Percentiles rank a stretch among this genome's conserved stretches.
phyloP scores from a whole-genome alignment of 2,113 vertebrate genomes.

The Syngnathus floridae region DNA sequence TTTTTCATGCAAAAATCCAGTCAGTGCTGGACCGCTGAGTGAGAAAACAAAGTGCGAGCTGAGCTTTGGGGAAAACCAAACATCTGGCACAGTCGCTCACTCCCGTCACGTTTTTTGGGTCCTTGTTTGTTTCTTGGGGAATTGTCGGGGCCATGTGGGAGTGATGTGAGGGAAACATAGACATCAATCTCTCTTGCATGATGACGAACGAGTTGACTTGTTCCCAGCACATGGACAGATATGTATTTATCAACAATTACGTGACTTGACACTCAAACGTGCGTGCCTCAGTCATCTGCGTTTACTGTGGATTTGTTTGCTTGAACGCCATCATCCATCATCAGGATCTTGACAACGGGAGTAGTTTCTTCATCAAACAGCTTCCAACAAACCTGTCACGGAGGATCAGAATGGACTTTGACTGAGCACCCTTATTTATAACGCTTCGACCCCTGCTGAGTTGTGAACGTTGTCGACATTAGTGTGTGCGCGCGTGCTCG shows the following conservation, averaged over 20 bases:
- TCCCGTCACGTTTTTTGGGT: slow-evolving; percentile 23
- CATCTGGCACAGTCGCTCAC: slow-evolving; percentile 41
- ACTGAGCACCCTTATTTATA: slow-evolving; percentile 7
- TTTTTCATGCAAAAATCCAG: slow-evolving; percentile 36
- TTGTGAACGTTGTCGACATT: background rate
- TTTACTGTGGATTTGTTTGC: background rate
- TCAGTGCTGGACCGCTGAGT: slow-evolving; percentile 6
- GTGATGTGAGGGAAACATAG: slow-evolving; percentile 42
- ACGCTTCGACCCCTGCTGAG: slow-evolving; percentile 20
- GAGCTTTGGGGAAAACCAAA: slow-evolving; percentile 19
- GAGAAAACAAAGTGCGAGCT: slow-evolving; percentile 9
- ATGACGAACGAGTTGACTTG: slow-evolving; percentile 22
- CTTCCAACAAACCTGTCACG: slow-evolving; percentile 20
- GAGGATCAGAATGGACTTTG: slow-evolving; percentile 17
- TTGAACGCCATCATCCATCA: slow-evolving; percentile 18
- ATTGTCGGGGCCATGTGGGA: slow-evolving; percentile 37
- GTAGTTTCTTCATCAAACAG: slow-evolving; percentile 19
- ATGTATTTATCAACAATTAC: slow-evolving; percentile 12
- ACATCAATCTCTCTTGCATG: slow-evolving; percentile 54
- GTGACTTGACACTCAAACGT: slow-evolving; percentile 10
- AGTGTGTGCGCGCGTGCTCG: slow-evolving; percentile 13
- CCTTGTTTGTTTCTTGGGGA: slow-evolving; percentile 58
- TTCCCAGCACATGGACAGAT: slow-evolving; percentile 13
- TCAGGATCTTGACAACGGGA: slow-evolving; percentile 16
- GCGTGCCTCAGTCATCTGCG: background rate